Conservation (phyloP, 2,113 vertebrate species). For the Vulpes ferrilata region DNA sequence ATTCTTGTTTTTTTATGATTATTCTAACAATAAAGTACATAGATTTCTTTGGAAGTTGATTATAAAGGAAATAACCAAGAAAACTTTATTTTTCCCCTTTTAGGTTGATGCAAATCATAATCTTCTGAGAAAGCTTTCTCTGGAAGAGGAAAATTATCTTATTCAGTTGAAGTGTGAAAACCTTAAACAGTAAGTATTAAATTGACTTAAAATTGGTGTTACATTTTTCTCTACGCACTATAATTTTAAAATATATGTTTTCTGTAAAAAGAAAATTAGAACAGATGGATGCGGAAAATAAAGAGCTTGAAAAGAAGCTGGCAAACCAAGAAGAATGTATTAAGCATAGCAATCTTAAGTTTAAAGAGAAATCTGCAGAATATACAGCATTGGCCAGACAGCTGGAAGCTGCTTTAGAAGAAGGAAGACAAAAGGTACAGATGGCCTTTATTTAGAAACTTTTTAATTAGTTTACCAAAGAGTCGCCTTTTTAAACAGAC, state of each 20-base stretch:
- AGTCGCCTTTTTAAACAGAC: slow-evolving; percentile 44
- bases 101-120: slow-evolving; percentile 85
- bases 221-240: background rate
- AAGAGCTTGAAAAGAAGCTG: slow-evolving; percentile 90
- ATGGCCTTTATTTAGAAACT: slow-evolving; percentile 65
- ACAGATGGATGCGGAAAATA: slow-evolving; percentile 89
- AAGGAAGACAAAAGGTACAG: slow-evolving; percentile 91
- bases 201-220: slow-evolving; percentile 51
- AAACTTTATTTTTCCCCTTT: background rate
- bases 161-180: slow-evolving; percentile 88
- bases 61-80: slow-evolving; percentile 55
- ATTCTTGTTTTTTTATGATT: slow-evolving; percentile 4
- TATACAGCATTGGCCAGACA: slow-evolving; percentile 88
- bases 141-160: slow-evolving; percentile 88
- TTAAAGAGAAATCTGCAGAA: slow-evolving; percentile 90
- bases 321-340: slow-evolving; percentile 89
- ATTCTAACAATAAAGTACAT: slow-evolving; percentile 15
- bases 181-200: slow-evolving; percentile 89
- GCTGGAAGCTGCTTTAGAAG: slow-evolving; percentile 90
- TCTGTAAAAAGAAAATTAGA: slow-evolving; percentile 88
- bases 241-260: slow-evolving; percentile 65
- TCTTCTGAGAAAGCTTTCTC: slow-evolving; percentile 84
- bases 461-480: slow-evolving; percentile 65
- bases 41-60: slow-evolving; percentile 39
- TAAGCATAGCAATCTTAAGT: slow-evolving; percentile 86